Conservation (phyloP, 2,888 invertebrate genomes). For the Acanthosepion pharaonis region DNA sequence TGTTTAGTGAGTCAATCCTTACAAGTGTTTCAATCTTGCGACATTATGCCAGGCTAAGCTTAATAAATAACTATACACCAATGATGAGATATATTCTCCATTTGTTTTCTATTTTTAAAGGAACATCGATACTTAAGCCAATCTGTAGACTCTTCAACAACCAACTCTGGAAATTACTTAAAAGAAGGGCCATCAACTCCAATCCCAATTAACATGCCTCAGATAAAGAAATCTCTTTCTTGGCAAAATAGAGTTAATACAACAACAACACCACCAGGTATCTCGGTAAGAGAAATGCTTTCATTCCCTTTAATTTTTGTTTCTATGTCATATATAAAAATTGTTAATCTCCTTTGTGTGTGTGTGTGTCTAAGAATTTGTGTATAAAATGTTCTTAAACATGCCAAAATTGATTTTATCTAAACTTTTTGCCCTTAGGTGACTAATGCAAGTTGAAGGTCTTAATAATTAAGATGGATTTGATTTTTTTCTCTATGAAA, state of each 20-base stretch:
- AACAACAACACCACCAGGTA: constrained; percentile 39
- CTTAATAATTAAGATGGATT: too few relatives aligned
- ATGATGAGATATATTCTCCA: not conserved
- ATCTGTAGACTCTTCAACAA: constrained; percentile 41
- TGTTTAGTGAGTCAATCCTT: not conserved
- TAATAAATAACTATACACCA: too few relatives aligned
- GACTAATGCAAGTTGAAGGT: too few relatives aligned
- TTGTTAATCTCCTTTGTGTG: not conserved
- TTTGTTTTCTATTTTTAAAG: not conserved
- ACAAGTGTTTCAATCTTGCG: not conserved
- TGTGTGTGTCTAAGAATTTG: too few relatives aligned
- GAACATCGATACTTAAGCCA: constrained; percentile 44
- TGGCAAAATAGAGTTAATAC: constrained; percentile 61
- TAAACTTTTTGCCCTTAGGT: too few relatives aligned
- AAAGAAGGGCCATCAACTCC: constrained; percentile 54
- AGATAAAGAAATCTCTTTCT: constrained; percentile 67
- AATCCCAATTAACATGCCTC: constrained; percentile 59
- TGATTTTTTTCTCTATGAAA: too few relatives aligned
- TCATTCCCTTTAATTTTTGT: not conserved
- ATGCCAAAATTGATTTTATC: too few relatives aligned
- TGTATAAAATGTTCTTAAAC: too few relatives aligned
- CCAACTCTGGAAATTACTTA: constrained; percentile 48
- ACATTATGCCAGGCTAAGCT: not conserved
- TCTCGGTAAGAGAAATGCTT: constrained; percentile 53
- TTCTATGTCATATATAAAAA: not conserved